A percentile compares a stretch with the other conserved stretches of the same genome.
These are phyloP conservation scores for Triops longicaudatus DNA, from an alignment of 1,140 invertebrate genomes.

Conservation along the genomic window DNA sequence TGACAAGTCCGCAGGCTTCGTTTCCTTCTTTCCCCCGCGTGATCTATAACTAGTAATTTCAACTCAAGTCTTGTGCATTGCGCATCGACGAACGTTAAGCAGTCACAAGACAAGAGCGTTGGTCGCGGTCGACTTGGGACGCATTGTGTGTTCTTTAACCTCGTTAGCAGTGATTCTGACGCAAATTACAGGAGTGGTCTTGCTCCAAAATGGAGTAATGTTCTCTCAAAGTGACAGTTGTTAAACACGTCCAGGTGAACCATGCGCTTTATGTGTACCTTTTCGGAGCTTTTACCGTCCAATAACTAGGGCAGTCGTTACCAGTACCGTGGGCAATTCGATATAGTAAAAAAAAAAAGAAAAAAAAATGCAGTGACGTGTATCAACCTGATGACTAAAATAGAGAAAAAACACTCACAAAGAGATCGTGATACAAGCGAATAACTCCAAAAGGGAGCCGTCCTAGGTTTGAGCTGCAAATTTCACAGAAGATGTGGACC, in stretches of 20 bases:
- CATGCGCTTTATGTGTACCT: neutral
- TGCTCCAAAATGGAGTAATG: neutral
- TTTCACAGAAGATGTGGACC: neutral
- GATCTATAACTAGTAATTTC: neutral
- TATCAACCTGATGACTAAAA: too few relatives aligned
- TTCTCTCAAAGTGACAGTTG: neutral
- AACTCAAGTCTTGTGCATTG: neutral
- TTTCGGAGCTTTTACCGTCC: neutral
- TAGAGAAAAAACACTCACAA: too few relatives aligned
- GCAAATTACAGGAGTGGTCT: neutral
- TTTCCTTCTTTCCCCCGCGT: neutral
- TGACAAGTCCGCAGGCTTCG: slow-evolving; percentile 3
- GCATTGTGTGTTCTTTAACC: neutral
- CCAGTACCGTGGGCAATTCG: too few relatives aligned
- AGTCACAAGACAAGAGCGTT: neutral
- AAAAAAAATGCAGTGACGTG: too few relatives aligned
- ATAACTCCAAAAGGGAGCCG: neutral
- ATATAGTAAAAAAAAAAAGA: too few relatives aligned
- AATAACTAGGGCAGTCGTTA: too few relatives aligned
- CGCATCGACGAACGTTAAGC: neutral
- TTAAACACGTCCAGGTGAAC: neutral
- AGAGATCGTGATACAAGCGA: neutral
- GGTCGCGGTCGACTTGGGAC: neutral
- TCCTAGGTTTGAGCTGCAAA: neutral
- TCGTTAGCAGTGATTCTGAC: neutral